A percentile compares a stretch with the other conserved stretches of the same genome.
These are phyloP conservation scores for Chorisops tibialis DNA, from an alignment of 2,888 invertebrate species.

Conservation along the genomic window DNA sequence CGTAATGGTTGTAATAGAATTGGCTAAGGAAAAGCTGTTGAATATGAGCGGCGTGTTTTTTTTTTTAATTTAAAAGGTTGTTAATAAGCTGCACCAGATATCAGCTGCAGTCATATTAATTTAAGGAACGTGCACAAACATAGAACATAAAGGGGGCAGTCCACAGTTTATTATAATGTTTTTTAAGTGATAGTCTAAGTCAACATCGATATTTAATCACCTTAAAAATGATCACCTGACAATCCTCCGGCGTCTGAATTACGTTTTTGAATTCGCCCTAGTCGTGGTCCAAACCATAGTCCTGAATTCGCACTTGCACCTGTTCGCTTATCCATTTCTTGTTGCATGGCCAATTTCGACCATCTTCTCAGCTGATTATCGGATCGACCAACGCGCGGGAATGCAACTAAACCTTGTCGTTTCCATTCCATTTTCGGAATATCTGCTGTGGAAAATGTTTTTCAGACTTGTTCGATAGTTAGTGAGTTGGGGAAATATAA, in stretches of 20 bases:
- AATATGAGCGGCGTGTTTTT: too few species aligned
- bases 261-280: conserved; percentile 56
- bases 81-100: too few species aligned
- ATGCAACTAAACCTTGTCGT: conserved; percentile 51
- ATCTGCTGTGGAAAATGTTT: conserved; percentile 38
- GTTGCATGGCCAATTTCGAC: conserved; percentile 42
- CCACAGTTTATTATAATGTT: too few species aligned
- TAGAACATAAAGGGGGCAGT: too few species aligned
- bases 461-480: background rate
- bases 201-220: conserved; percentile 34
- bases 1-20: too few species aligned
- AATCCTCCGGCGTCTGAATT: conserved; percentile 28
- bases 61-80: too few species aligned
- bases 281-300: conserved; percentile 68
- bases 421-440: conserved; percentile 46
- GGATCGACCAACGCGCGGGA: conserved; percentile 53
- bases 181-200: background rate
- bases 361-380: conserved; percentile 47
- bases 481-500: background rate
- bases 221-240: conserved; percentile 37
- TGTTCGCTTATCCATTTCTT: conserved; percentile 47
- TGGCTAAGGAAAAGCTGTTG: too few species aligned
- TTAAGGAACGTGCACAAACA: too few species aligned
- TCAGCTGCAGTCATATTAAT: too few species aligned
- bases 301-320: conserved; percentile 51